Percentiles rank a stretch among this genome's conserved stretches.
Evolutionary conservation across 2,113 vertebrate species (phyloP).

Genomic region (Eupsittula cactorum): DNA sequence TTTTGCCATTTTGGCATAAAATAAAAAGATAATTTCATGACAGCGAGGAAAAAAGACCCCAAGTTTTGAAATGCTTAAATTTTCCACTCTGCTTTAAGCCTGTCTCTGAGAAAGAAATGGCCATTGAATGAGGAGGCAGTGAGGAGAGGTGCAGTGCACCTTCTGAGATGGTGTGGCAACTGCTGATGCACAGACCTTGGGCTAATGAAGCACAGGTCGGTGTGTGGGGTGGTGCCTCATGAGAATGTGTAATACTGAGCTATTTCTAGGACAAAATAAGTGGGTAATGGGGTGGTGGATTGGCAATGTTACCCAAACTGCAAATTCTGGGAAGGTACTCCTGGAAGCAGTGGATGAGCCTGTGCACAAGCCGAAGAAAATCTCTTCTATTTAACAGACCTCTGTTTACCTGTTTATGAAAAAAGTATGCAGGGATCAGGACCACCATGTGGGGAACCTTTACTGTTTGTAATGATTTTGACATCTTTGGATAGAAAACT

Average conservation of each 20-base stretch:
- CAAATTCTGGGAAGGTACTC: neutral
- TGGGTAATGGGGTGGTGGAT: neutral
- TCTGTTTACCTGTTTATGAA: neutral
- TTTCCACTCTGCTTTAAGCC: neutral
- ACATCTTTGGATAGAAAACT: neutral
- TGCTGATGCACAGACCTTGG: neutral
- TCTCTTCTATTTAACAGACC: rapidly evolving
- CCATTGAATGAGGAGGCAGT: neutral
- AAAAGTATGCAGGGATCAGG: rapidly evolving
- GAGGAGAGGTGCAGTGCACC: neutral
- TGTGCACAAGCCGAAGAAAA: neutral
- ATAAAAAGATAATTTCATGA: neutral
- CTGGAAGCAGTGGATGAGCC: neutral
- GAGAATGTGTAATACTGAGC: neutral
- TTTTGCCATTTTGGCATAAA: neutral
- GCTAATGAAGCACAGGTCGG: neutral
- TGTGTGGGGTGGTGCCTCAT: neutral
- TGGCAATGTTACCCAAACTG: neutral
- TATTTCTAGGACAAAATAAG: neutral
- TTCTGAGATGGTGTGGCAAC: neutral
- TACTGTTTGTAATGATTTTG: neutral
- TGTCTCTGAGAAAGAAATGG: neutral
- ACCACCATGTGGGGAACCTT: rapidly evolving
- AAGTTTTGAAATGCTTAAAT: neutral
- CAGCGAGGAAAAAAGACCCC: neutral